These are phyloP conservation scores for Sula dactylatra DNA, from an alignment of 2,113 vertebrate genomes.

Conservation along the genomic window DNA sequence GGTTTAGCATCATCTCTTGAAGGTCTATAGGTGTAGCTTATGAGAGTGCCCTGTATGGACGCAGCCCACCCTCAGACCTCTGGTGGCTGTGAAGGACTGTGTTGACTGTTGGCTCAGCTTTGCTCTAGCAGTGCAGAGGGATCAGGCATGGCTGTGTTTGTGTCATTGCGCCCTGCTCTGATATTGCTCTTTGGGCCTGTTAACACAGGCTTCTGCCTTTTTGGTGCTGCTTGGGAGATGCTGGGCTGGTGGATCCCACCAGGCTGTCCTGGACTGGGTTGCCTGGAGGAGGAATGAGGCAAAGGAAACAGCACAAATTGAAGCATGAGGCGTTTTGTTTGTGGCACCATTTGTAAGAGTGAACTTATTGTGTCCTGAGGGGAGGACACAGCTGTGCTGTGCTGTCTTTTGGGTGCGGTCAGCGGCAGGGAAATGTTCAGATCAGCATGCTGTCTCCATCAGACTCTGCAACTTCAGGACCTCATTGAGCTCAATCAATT, in stretches of 20 bases:
- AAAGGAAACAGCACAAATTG: not conserved
- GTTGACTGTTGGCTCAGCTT: not conserved
- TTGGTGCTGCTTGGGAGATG: not conserved
- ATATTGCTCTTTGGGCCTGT: not conserved
- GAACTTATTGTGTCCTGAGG: rapidly evolving
- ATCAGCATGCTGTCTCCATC: not conserved
- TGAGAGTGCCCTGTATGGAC: not conserved
- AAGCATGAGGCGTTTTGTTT: not conserved
- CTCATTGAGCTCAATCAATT: not conserved
- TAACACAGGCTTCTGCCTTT: not conserved
- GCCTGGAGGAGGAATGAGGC: too few relatives aligned
- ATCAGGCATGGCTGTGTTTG: not conserved
- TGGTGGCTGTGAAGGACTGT: not conserved
- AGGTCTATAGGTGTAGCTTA: not conserved
- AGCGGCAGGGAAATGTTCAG: not conserved
- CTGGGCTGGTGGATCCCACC: not conserved
- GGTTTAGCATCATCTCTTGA: not conserved
- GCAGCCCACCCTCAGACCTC: not conserved
- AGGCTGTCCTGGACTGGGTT: not conserved
- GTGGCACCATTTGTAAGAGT: not conserved
- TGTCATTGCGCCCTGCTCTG: not conserved
- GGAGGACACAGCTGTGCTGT: rapidly evolving
- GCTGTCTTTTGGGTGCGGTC: not conserved
- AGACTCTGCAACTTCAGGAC: not conserved
- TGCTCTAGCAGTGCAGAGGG: not conserved